These are phyloP conservation scores for Napeogenes sylphis DNA, from an alignment of 2,888 invertebrate species.

Conservation along the genomic window DNA sequence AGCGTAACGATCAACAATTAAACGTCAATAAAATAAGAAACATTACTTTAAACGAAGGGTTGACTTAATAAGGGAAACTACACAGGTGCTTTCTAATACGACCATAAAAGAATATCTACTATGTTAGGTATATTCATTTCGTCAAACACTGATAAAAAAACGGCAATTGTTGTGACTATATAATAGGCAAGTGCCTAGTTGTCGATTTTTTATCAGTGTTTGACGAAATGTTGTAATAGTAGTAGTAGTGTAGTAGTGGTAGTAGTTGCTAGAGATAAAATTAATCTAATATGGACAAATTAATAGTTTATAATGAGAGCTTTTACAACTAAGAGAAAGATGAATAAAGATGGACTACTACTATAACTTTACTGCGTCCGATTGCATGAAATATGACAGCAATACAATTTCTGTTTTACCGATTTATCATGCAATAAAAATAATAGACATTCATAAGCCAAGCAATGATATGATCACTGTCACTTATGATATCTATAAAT, in stretches of 20 bases:
- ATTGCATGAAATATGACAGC: neutral
- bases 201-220: too few species aligned
- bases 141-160: neutral
- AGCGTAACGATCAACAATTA: neutral
- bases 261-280: too few species aligned
- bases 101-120: too few species aligned
- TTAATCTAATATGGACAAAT: too few species aligned
- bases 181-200: too few species aligned
- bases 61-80: neutral
- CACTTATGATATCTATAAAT: constrained; percentile 1
- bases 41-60: neutral
- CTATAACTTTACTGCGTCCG: too few species aligned
- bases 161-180: too few species aligned
- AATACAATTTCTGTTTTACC: neutral
- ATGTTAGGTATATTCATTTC: neutral
- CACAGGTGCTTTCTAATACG: neutral
- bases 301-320: too few species aligned
- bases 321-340: too few species aligned
- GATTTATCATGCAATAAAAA: neutral
- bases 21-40: neutral
- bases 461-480: neutral
- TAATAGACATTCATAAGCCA: neutral
- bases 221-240: too few species aligned
- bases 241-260: too few species aligned
- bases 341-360: too few species aligned